Evolutionary conservation across 1,140 invertebrate species (phyloP).

Genomic region (Lamellibrachia luymesi): DNA sequence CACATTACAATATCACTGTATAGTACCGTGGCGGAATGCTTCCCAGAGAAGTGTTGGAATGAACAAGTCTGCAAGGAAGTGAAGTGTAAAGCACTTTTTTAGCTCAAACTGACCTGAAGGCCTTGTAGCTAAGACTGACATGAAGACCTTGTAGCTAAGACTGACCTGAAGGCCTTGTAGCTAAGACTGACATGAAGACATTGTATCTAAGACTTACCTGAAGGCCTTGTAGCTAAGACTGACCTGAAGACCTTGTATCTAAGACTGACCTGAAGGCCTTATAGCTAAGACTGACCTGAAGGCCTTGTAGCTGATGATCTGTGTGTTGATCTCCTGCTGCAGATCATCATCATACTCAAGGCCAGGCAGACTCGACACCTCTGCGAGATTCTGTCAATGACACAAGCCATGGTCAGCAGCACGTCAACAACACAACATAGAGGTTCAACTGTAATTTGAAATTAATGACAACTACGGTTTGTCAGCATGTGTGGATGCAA

Average conservation of each 20-base stretch:
- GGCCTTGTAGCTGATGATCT: conserved; percentile 66
- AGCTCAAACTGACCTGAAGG: no score
- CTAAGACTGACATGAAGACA: conserved; percentile 60
- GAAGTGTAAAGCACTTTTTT: no score
- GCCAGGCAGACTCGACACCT: conserved; percentile 77
- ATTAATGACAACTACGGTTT: no score
- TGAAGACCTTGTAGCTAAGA: no score
- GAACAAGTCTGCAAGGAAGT: no score
- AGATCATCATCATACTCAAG: conserved; percentile 75
- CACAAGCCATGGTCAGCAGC: conserved; percentile 13
- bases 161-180: no score
- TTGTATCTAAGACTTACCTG: conserved; percentile 59
- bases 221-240: background rate
- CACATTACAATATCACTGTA: no score
- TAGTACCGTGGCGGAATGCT: no score
- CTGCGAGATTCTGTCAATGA: conserved; percentile 70
- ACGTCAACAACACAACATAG: background rate
- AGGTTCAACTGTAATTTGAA: no score
- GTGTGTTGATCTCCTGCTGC: conserved; percentile 70
- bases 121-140: conserved; percentile 61
- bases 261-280: background rate
- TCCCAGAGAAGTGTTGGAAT: no score
- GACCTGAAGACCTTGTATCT: background rate
- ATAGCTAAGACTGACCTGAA: conserved; percentile 56
- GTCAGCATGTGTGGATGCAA: no score